Percentiles rank a stretch among this genome's conserved stretches.
Conservation (phyloP, 2,113 vertebrate species). For the Hymenochirus boettgeri region DNA sequence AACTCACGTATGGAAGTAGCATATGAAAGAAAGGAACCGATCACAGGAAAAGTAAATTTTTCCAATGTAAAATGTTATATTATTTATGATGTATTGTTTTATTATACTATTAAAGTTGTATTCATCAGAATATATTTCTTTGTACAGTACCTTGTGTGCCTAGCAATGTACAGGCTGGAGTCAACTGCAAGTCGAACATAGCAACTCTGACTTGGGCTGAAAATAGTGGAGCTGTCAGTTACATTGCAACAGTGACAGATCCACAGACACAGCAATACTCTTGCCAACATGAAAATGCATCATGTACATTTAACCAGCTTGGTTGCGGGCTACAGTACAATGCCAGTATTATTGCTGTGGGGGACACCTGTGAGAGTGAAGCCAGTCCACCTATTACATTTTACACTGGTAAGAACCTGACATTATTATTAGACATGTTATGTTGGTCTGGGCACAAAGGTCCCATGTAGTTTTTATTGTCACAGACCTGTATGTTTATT, state of each 20-base stretch:
- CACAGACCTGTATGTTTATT: no score
- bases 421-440: no score
- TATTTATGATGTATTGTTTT: no score
- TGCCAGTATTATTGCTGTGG: slow-evolving; percentile 53
- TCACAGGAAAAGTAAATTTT: no score
- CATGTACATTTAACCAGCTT: slow-evolving; percentile 51
- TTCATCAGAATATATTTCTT: not conserved
- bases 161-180: slow-evolving; percentile 39
- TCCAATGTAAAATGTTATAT: no score
- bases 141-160: slow-evolving; percentile 63
- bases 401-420: slow-evolving; percentile 61
- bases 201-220: slow-evolving; percentile 56
- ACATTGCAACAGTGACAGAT: slow-evolving; percentile 51
- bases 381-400: slow-evolving; percentile 45
- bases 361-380: slow-evolving; percentile 51
- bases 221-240: slow-evolving; percentile 51
- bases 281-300: slow-evolving; percentile 44
- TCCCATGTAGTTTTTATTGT: no score
- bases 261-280: slow-evolving; percentile 43
- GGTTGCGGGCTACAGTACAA: slow-evolving; percentile 62
- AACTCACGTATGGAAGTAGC: no score
- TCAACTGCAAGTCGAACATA: slow-evolving; percentile 50
- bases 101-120: no score
- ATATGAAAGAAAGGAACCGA: no score
- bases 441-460: no score